phyloP scores from a whole-genome alignment of 2,888 invertebrate genomes.

The Sinotaia quadrata region DNA sequence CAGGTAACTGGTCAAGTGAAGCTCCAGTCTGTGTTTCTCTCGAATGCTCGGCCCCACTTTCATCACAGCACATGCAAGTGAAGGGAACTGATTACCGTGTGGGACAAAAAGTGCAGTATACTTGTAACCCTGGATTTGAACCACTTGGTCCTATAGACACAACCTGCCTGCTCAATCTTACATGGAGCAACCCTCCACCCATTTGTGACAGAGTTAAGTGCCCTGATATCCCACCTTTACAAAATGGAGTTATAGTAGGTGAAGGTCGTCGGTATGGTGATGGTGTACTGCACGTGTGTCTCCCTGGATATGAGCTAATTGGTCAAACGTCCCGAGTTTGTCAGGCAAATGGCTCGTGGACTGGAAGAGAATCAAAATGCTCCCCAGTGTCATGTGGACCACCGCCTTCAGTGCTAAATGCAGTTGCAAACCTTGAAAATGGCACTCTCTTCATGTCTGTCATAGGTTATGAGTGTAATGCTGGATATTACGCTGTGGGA shows the following conservation, averaged over 20 bases:
- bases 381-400: conserved; percentile 49
- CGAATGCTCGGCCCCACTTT: conserved; percentile 47
- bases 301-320: conserved; percentile 81
- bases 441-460: conserved; percentile 25
- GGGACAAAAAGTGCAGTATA: conserved; percentile 26
- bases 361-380: conserved; percentile 57
- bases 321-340: conserved; percentile 85
- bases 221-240: conserved; percentile 40
- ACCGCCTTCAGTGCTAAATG: conserved; percentile 57
- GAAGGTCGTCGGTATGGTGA: conserved; percentile 33
- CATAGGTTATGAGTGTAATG: conserved; percentile 45
- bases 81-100: conserved; percentile 27
- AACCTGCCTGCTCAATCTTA: conserved; percentile 57
- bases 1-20: conserved; percentile 64
- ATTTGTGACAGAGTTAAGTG: conserved; percentile 61
- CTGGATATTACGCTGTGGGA: conserved; percentile 56
- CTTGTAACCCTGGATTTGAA: conserved; percentile 37
- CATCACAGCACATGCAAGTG: conserved; percentile 32
- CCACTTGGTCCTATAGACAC: conserved; percentile 47
- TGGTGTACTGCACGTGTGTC: conserved; percentile 50
- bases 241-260: conserved; percentile 40
- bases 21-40: conserved; percentile 55
- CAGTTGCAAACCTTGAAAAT: conserved; percentile 17
- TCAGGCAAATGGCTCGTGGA: conserved; percentile 66
- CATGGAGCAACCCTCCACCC: conserved; percentile 61